Evolutionary conservation across 2,888 invertebrate species (phyloP).

Genomic region (Pachycephus smyrnensis): DNA sequence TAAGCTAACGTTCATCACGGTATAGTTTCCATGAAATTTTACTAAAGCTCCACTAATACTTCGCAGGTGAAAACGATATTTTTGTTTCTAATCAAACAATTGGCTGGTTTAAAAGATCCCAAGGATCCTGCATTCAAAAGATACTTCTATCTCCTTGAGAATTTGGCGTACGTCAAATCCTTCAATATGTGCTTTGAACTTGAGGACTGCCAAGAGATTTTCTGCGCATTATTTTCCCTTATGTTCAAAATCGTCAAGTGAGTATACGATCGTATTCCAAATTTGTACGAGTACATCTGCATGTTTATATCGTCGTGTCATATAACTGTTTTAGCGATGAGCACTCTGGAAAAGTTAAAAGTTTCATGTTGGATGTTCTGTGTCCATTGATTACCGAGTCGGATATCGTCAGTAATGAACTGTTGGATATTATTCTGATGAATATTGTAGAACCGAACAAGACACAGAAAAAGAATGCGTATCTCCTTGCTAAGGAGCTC

Average conservation of each 20-base stretch:
- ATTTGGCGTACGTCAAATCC: slow-evolving; percentile 96
- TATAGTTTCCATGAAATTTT: neutral
- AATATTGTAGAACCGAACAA: slow-evolving; percentile 96
- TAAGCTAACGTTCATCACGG: neutral
- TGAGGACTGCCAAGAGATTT: slow-evolving; percentile 97
- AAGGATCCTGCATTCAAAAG: slow-evolving; percentile 98
- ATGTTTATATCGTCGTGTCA: neutral
- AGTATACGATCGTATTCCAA: slow-evolving; percentile 63
- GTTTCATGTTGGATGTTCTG: slow-evolving; percentile 96
- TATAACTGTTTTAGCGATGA: slow-evolving; percentile 80
- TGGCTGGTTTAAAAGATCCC: slow-evolving; percentile 93
- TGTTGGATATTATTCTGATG: slow-evolving; percentile 92
- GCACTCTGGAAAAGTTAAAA: slow-evolving; percentile 95
- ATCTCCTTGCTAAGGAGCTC: slow-evolving; percentile 90
- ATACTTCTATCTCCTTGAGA: slow-evolving; percentile 97
- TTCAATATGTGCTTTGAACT: slow-evolving; percentile 99
- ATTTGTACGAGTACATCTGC: neutral
- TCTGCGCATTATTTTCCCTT: slow-evolving; percentile 90
- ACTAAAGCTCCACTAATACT: neutral
- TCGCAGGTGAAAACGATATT: slow-evolving; percentile 81
- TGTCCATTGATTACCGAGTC: slow-evolving; percentile 95
- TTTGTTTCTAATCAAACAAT: slow-evolving; percentile 92
- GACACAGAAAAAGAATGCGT: slow-evolving; percentile 89
- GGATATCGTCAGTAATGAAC: slow-evolving; percentile 93
- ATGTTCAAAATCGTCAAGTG: slow-evolving; percentile 97